Percentiles rank a stretch among this genome's conserved stretches.
These are phyloP conservation scores for Synodontis membranacea DNA, from an alignment of 2,113 vertebrate species.

Conservation along the genomic window DNA sequence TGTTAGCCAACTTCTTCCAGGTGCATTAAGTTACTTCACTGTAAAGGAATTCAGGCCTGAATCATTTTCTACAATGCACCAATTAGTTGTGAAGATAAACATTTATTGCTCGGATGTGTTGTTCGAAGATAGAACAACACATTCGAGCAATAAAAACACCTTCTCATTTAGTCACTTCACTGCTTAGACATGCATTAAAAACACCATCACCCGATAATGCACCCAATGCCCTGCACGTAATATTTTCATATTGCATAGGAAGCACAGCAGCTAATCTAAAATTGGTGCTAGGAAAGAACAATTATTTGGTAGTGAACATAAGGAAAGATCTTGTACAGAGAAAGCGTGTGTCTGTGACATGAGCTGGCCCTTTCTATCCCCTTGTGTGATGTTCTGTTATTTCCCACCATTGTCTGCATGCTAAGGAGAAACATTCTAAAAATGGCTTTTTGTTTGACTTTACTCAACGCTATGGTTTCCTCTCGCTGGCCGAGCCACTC, in stretches of 20 bases:
- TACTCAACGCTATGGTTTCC: constrained; percentile 76
- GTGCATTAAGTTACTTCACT: constrained; percentile 7
- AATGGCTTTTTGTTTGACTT: constrained; percentile 87
- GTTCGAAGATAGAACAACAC: constrained; percentile 15
- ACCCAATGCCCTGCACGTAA: background rate
- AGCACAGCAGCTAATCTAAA: background rate
- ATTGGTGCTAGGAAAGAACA: background rate
- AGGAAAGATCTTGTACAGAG: constrained; percentile 5
- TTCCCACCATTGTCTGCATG: constrained; percentile 85
- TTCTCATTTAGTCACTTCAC: constrained; percentile 21
- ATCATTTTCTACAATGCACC: constrained; percentile 5
- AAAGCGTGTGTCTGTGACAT: constrained; percentile 63
- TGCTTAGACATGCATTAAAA: constrained; percentile 24
- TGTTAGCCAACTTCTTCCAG: background rate
- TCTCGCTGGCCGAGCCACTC: constrained; percentile 58
- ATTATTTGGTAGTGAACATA: background rate
- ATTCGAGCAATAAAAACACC: constrained; percentile 41
- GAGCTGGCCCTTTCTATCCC: constrained; percentile 73
- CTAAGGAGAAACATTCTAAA: constrained; percentile 80
- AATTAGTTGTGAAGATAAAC: constrained; percentile 19
- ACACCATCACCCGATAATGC: background rate
- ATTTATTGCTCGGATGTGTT: too few relatives aligned
- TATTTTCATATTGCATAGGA: background rate
- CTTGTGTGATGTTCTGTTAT: constrained; percentile 74
- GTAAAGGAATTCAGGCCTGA: background rate